Base-by-base conservation (phyloP, 2,113 vertebrate genomes). In the Coregonus clupeaformis region DNA sequence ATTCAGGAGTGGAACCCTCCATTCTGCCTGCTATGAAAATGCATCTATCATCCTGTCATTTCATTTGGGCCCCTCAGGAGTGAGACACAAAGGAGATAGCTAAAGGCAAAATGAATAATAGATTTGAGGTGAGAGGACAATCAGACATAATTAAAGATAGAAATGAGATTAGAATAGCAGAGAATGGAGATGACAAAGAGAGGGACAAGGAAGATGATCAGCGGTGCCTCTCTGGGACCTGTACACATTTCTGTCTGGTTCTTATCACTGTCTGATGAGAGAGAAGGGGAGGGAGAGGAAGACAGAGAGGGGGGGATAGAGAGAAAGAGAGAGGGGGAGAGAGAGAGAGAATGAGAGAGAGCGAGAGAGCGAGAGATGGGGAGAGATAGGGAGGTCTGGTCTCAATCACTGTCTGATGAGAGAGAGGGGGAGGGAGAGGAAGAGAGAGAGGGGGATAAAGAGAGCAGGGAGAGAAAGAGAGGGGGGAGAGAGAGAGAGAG, bases 61-160 rank as follows among this genome's bases (percentile, higher is more conserved):
- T 30, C 25, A 9, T 25, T 22, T 71, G 45, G 16, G 24, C 49
- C 49, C 45, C 22, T 52, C 16, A 30, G 13, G 69, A 57, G 49
- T 2, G 5, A 2, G n/a, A 27, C 13, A 20, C 32, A 52, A 27
- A 71, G 49, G 12, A 75, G 78, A 68, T 22, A 71, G 45, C 72
- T 63, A 27, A 69, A 29, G 70, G 32, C 30, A n/a, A 79, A 77
- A 72, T 69, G 18, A 81, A 72, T 22, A 64, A 25, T 36, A 60
- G 65, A 77, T 71, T 73, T 68, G 70, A 72, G 13, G 12, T 59
- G 59, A 75, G 62, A 57, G 42, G 49, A 55, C 68, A 63, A 66
- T 55, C 27, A 45, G 42, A 72, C 36, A n/a, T 71, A 72, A 57
- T 79, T 60, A 27, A 62, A 74, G 16, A 18, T n/a, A 69, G 16